Percentiles rank a stretch among this genome's conserved stretches.
Conservation (phyloP, 2,888 invertebrate species). For the Spisula solida region DNA sequence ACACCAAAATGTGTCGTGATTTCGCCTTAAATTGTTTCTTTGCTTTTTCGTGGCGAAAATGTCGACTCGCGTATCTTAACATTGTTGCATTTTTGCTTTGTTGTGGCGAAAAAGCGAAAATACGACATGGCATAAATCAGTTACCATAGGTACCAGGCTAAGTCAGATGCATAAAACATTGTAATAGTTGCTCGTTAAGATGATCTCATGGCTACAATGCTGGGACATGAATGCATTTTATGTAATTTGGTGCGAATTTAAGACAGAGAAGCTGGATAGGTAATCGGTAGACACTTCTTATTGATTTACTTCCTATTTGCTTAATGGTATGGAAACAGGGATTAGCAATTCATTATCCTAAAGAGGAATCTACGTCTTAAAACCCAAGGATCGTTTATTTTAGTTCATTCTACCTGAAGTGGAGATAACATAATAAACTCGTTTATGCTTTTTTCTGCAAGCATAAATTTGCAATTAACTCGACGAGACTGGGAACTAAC, state of each 20-base stretch:
- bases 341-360: background rate
- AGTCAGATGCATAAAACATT: background rate
- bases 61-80: no score
- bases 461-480: constrained; percentile 14
- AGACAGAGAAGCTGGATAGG: background rate
- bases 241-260: background rate
- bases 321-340: background rate
- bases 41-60: no score
- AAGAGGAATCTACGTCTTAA: background rate
- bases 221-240: background rate
- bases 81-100: no score
- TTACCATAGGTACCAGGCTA: background rate
- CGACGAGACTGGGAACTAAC: background rate
- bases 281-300: background rate
- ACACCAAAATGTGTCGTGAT: no score
- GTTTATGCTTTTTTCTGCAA: background rate
- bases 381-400: background rate
- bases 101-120: no score
- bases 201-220: background rate
- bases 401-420: background rate
- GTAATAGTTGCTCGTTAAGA: background rate
- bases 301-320: background rate
- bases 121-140: no score
- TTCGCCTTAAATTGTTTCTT: no score
- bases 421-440: background rate